phyloP scores from a whole-genome alignment of 1,140 invertebrate species.

The Penaeus vannamei region DNA sequence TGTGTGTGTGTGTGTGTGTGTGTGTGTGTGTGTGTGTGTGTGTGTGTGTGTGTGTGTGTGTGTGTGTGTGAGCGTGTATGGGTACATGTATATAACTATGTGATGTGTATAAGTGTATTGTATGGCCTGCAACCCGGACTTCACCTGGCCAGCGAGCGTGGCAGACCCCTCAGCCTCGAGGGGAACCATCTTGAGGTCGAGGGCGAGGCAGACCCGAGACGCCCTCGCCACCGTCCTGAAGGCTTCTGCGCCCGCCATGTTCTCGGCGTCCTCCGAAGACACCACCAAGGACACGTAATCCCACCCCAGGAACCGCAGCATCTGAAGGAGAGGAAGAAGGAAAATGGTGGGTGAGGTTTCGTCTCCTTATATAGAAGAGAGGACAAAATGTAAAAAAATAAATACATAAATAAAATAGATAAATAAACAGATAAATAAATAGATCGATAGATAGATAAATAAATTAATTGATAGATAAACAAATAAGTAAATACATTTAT shows the following conservation, averaged over 20 bases:
- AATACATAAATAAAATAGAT: too few species aligned
- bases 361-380: neutral
- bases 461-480: too few species aligned
- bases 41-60: neutral
- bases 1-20: neutral
- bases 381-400: neutral
- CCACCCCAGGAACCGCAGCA: conserved; percentile 72
- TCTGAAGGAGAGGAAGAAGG: conserved; percentile 48
- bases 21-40: neutral
- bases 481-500: too few species aligned
- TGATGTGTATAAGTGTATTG: neutral
- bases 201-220: conserved; percentile 68
- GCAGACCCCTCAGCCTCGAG: conserved; percentile 24
- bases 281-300: conserved; percentile 72
- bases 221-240: conserved; percentile 69
- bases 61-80: neutral
- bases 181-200: conserved; percentile 56
- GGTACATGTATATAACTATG: neutral
- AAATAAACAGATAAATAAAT: too few species aligned
- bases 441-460: too few species aligned
- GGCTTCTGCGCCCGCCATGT: conserved; percentile 68
- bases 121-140: neutral
- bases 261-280: conserved; percentile 69
- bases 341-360: neutral
- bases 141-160: conserved; percentile 43